These are phyloP conservation scores for Andinoacara biseriatus DNA, from an alignment of 2,113 vertebrate species.

Conservation along the genomic window DNA sequence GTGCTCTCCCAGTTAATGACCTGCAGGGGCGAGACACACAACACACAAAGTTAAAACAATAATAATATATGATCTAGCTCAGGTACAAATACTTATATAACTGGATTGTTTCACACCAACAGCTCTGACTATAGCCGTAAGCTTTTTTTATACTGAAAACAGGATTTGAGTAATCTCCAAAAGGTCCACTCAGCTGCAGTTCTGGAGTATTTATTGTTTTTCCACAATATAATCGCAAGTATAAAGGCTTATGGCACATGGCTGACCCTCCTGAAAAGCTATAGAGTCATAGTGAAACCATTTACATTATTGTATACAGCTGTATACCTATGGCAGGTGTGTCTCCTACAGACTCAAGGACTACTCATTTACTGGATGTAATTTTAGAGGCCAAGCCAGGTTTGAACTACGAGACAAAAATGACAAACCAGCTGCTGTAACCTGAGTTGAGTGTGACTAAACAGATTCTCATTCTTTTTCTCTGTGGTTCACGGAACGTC, in stretches of 20 bases:
- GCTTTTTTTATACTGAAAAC: not conserved
- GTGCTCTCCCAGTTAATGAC: slow-evolving; percentile 99
- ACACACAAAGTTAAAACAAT: not conserved
- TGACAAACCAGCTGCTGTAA: not conserved
- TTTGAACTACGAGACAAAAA: not conserved
- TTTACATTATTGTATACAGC: not conserved
- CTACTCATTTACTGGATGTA: not conserved
- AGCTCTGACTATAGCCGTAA: not conserved
- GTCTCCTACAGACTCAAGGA: not conserved
- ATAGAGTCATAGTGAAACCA: not conserved
- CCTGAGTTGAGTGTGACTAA: not conserved
- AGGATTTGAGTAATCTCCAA: not conserved
- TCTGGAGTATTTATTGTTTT: not conserved
- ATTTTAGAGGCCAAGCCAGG: not conserved
- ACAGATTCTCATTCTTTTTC: not conserved
- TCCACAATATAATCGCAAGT: not conserved
- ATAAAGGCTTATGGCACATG: not conserved
- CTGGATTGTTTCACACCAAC: not conserved
- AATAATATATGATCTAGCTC: not conserved
- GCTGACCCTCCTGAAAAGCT: not conserved
- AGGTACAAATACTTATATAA: not conserved
- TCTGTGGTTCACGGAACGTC: not conserved
- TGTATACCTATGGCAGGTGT: not conserved
- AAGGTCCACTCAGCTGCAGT: not conserved
- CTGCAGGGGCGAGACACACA: slow-evolving; percentile 67